These are phyloP conservation scores for Istiophorus platypterus DNA, from an alignment of 2,113 vertebrate genomes.

Conservation along the genomic window DNA sequence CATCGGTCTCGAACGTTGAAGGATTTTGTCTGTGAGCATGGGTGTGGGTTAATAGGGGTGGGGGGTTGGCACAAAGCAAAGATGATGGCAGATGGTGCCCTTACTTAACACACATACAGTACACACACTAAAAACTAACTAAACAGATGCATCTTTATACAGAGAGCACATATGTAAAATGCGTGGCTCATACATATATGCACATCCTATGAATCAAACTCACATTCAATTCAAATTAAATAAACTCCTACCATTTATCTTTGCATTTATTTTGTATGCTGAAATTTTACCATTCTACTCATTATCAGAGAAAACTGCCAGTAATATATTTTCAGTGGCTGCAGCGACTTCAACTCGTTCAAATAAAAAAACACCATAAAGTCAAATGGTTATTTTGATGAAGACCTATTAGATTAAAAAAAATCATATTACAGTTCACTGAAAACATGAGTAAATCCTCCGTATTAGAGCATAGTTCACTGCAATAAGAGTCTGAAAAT, in stretches of 20 bases:
- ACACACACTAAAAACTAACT: slow-evolving; percentile 34
- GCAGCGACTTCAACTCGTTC: background rate
- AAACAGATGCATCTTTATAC: slow-evolving; percentile 10
- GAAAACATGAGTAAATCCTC: slow-evolving; percentile 33
- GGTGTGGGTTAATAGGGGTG: slow-evolving; percentile 57
- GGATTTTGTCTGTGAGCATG: slow-evolving; percentile 52
- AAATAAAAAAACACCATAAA: background rate
- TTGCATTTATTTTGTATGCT: background rate
- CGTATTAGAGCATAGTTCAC: background rate
- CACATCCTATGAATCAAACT: background rate
- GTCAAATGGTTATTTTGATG: slow-evolving; percentile 1
- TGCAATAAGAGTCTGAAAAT: slow-evolving; percentile 53
- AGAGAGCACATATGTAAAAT: background rate
- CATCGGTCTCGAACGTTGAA: slow-evolving; percentile 27
- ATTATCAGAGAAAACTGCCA: background rate
- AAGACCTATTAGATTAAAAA: background rate
- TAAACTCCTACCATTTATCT: background rate
- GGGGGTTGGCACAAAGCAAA: slow-evolving; percentile 70
- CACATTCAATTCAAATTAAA: background rate
- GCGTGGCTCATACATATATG: background rate
- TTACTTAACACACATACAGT: slow-evolving; percentile 66
- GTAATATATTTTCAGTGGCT: background rate
- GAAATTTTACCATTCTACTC: background rate
- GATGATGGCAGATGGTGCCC: slow-evolving; percentile 78
- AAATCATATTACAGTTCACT: background rate